These are phyloP conservation scores for Busseola fusca DNA, from an alignment of 2,888 invertebrate genomes.

Conservation along the genomic window DNA sequence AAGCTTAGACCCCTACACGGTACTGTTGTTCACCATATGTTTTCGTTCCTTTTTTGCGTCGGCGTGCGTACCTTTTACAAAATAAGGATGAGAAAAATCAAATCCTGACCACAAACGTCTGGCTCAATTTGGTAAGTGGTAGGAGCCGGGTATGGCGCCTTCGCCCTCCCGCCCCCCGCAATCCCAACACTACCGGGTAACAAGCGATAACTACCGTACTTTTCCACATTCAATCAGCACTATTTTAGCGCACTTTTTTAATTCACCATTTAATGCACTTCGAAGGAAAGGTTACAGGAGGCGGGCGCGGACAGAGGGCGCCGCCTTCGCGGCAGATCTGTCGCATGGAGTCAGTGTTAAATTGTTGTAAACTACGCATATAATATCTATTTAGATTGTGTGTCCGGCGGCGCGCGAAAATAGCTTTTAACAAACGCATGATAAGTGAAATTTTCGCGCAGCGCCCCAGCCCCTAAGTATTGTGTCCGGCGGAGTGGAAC, in stretches of 20 bases:
- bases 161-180: conserved; percentile 79
- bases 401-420: conserved; percentile 79
- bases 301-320: conserved; percentile 82
- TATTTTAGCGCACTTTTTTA: conserved; percentile 61
- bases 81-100: conserved; percentile 99
- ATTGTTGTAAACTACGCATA: conserved; percentile 81
- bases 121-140: conserved; percentile 99
- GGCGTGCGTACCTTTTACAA: conserved; percentile 90
- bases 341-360: conserved; percentile 88
- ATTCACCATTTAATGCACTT: conserved; percentile 66
- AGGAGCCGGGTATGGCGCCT: conserved; percentile 84
- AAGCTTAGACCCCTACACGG: conserved; percentile 60
- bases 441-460: conserved; percentile 71
- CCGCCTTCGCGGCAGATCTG: conserved; percentile 83
- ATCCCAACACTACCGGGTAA: conserved; percentile 61
- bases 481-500: conserved; percentile 80
- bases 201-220: conserved; percentile 53
- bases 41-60: conserved; percentile 88
- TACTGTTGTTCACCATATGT: conserved; percentile 82
- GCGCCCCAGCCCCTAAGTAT: conserved; percentile 76
- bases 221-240: conserved; percentile 63
- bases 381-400: conserved; percentile 82
- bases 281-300: conserved; percentile 74
- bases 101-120: conserved; percentile 99
- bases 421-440: conserved; percentile 73